Evolutionary conservation across 2,888 invertebrate genomes (phyloP).

Genomic region (Cyclophora punctaria): DNA sequence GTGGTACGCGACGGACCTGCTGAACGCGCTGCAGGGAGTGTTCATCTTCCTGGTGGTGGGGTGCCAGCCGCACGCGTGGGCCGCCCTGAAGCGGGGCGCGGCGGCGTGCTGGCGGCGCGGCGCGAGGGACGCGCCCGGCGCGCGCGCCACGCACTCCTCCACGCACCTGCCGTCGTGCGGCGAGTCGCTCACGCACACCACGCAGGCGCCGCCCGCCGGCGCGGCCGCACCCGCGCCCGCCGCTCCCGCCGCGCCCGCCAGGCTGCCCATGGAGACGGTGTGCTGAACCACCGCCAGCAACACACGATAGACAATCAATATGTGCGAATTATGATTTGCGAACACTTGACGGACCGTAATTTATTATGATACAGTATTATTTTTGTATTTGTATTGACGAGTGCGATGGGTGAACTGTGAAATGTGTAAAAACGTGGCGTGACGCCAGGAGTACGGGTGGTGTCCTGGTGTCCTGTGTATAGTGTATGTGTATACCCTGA

Average conservation of each 20-base stretch:
- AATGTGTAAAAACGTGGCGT: conserved; percentile 16
- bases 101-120: conserved; percentile 73
- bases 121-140: conserved; percentile 59
- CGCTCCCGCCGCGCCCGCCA: conserved; percentile 68
- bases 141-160: conserved; percentile 78
- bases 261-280: conserved; percentile 77
- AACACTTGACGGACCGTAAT: conserved; percentile 23
- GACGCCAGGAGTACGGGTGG: conserved; percentile 5
- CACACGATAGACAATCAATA: conserved; percentile 26
- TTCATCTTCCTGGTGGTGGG: conserved; percentile 92
- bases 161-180: conserved; percentile 89
- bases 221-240: conserved; percentile 74
- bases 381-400: conserved; percentile 52
- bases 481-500: neutral
- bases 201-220: conserved; percentile 78
- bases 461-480: neutral
- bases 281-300: conserved; percentile 51
- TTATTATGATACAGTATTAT: conserved; percentile 62
- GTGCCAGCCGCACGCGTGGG: conserved; percentile 87
- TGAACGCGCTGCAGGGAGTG: conserved; percentile 91
- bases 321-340: conserved; percentile 23
- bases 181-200: conserved; percentile 82
- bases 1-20: conserved; percentile 89
- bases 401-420: conserved; percentile 30
- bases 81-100: conserved; percentile 50